Conservation (phyloP, 2,797 vertebrate genomes). For the Mormyrops boulengeri region DNA sequence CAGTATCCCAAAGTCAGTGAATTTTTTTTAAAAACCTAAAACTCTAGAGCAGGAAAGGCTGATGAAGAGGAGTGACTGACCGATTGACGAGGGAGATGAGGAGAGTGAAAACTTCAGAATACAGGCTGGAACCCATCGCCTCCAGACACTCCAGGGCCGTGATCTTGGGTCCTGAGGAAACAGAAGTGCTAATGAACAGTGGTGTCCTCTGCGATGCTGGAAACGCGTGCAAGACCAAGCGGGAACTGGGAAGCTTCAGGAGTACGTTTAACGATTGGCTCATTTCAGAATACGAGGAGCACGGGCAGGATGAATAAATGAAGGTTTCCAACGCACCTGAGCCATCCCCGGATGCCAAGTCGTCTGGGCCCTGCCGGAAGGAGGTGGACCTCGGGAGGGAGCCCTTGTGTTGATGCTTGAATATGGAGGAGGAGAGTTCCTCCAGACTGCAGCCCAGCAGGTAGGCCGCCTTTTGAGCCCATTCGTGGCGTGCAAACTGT, state of each 20-base stretch:
- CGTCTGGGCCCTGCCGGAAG: conserved; percentile 84
- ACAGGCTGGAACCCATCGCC: conserved; percentile 84
- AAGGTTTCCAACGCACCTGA: conserved; percentile 57
- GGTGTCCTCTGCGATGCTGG: neutral
- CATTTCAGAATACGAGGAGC: neutral
- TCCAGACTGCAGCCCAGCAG: conserved; percentile 89
- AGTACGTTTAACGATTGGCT: neutral
- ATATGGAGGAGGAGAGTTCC: conserved; percentile 88
- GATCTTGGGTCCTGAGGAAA: conserved; percentile 70
- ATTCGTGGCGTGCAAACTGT: conserved; percentile 94
- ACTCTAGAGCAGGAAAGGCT: neutral
- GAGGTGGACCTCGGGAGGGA: conserved; percentile 83
- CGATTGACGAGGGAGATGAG: conserved; percentile 90
- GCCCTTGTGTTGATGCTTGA: conserved; percentile 86
- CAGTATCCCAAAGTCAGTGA: neutral
- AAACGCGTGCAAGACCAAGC: neutral
- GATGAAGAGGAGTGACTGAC: conserved; percentile 47
- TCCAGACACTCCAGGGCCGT: conserved; percentile 90
- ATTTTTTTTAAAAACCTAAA: neutral
- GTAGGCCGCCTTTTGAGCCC: conserved; percentile 96
- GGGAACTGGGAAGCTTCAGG: neutral
- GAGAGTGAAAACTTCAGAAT: conserved; percentile 87
- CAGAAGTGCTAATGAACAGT: neutral
- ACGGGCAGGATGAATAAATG: neutral
- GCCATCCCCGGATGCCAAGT: conserved; percentile 63